Conservation (phyloP, 2,888 invertebrate genomes). For the Allygus modestus region DNA sequence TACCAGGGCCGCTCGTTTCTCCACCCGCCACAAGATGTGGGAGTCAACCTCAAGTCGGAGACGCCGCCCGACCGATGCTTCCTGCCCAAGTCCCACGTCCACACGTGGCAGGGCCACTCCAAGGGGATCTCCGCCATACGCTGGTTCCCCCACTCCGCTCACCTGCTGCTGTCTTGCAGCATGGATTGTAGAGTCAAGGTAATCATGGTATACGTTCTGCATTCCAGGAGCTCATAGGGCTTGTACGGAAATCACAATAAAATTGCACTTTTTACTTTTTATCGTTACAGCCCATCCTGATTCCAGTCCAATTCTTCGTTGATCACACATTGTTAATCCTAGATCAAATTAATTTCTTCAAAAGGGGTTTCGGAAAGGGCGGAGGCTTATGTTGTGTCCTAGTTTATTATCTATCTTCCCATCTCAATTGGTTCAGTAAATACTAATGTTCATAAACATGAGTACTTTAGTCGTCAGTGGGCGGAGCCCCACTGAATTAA, state of each 20-base stretch:
- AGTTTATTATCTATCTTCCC: no score
- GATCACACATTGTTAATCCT: no score
- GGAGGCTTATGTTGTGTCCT: no score
- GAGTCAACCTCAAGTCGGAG: constrained; percentile 90
- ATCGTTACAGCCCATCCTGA: background rate
- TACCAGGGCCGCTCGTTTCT: constrained; percentile 98
- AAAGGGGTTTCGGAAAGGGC: no score
- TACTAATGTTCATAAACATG: no score
- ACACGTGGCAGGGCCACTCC: constrained; percentile 98
- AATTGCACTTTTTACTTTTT: background rate
- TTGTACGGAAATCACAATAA: constrained; percentile 26
- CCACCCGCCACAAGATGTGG: constrained; percentile 94
- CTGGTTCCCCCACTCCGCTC: constrained; percentile 97
- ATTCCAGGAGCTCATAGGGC: no score
- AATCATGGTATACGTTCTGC: no score
- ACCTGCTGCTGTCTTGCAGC: constrained; percentile 95
- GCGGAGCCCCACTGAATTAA: no score
- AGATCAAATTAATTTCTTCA: no score
- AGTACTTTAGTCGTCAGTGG: no score
- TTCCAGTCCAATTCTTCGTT: no score
- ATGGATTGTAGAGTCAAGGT: constrained; percentile 98
- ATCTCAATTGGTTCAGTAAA: no score
- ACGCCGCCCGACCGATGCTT: constrained; percentile 97
- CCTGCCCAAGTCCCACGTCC: constrained; percentile 96
- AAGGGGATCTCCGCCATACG: constrained; percentile 97